phyloP scores from a whole-genome alignment of 2,888 invertebrate genomes.

The Mellilla xanthometata region DNA sequence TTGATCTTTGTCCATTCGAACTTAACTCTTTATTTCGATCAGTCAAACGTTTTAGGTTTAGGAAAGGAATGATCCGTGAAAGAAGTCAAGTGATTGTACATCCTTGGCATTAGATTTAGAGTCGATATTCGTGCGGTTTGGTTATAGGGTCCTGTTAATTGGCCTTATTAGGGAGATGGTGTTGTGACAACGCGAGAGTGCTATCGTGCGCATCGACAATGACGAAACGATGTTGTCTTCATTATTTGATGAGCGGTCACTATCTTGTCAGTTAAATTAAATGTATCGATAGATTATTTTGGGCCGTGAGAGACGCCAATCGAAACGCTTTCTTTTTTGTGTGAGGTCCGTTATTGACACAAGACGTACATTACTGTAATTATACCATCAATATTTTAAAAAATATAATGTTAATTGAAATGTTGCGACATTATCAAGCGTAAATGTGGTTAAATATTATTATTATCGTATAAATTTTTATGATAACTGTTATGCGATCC shows the following conservation, averaged over 20 bases:
- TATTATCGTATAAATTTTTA: constrained; percentile 33
- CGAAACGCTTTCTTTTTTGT: constrained; percentile 68
- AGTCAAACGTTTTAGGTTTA: constrained; percentile 52
- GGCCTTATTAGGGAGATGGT: constrained; percentile 81
- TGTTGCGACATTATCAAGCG: constrained; percentile 35
- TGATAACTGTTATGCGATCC: constrained; percentile 32
- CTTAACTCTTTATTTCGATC: constrained; percentile 72
- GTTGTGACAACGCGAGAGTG: constrained; percentile 81
- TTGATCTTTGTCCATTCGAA: constrained; percentile 70
- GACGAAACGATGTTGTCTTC: constrained; percentile 83
- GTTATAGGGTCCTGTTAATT: constrained; percentile 72
- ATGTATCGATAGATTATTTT: constrained; percentile 81
- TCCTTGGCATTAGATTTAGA: constrained; percentile 50
- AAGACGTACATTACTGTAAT: constrained; percentile 58
- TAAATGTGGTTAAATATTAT: constrained; percentile 24
- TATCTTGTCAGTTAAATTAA: constrained; percentile 82
- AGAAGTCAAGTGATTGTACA: constrained; percentile 38
- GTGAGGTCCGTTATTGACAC: constrained; percentile 69
- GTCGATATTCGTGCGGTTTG: constrained; percentile 54
- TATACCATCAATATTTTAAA: constrained; percentile 52
- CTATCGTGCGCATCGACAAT: constrained; percentile 82
- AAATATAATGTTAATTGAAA: constrained; percentile 36
- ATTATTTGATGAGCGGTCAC: constrained; percentile 82
- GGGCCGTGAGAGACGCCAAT: constrained; percentile 75
- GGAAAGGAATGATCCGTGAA: constrained; percentile 43